Evolutionary conservation across 2,113 vertebrate genomes (phyloP).

Genomic region (Galeopterus variegatus): DNA sequence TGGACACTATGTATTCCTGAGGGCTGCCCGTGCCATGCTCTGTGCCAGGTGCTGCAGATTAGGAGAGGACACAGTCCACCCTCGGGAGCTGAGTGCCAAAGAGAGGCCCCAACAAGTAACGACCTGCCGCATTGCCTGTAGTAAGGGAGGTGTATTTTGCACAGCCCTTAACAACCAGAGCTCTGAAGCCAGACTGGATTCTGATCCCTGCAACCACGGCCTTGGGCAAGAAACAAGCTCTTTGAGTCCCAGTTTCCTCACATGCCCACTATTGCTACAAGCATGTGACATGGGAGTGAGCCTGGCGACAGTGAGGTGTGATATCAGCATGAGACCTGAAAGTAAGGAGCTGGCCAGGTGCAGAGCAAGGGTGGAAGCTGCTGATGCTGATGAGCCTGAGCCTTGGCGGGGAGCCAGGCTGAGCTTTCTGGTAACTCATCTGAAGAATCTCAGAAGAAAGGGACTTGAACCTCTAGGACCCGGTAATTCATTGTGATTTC

Average conservation of each 20-base stretch:
- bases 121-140: neutral
- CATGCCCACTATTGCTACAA: fast-evolving
- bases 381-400: no score
- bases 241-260: neutral
- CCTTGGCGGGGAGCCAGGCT: neutral
- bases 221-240: neutral
- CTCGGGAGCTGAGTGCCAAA: neutral
- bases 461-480: neutral
- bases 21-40: neutral
- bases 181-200: neutral
- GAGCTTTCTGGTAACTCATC: neutral
- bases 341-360: neutral
- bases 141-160: neutral
- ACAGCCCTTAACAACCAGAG: neutral
- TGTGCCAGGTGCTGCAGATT: neutral
- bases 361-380: no score
- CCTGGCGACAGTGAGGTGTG: neutral
- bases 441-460: neutral
- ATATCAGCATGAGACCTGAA: no score
- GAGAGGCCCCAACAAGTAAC: neutral
- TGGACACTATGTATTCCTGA: neutral
- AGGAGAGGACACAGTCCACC: neutral
- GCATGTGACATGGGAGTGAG: no score
- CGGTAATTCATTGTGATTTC: neutral
- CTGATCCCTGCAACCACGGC: neutral